A percentile compares a stretch with the other conserved stretches of the same genome.
Evolutionary conservation across 1,140 invertebrate genomes (phyloP).

Genomic region (Cherax quadricarinatus): DNA sequence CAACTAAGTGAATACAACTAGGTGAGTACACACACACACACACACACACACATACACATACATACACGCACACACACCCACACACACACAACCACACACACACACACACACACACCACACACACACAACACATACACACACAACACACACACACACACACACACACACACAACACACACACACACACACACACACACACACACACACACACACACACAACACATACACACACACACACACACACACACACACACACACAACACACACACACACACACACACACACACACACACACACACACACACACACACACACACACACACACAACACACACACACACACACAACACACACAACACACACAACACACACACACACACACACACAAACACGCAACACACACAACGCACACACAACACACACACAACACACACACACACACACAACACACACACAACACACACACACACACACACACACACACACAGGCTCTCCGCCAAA

Average conservation of each 20-base stretch:
- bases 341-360: too few relatives aligned
- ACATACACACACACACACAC: slow-evolving; percentile 9
- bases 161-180: too few relatives aligned
- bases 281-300: background rate
- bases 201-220: too few relatives aligned
- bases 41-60: too few relatives aligned
- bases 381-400: background rate
- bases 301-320: too few relatives aligned
- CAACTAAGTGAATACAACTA: too few relatives aligned
- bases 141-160: slow-evolving; percentile 19
- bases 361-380: background rate
- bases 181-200: slow-evolving; percentile 16
- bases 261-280: too few relatives aligned
- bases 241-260: background rate
- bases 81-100: slow-evolving; percentile 16
- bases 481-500: background rate
- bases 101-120: slow-evolving; percentile 9
- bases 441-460: background rate
- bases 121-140: slow-evolving; percentile 10
- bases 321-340: too few relatives aligned
- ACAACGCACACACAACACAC: too few relatives aligned
- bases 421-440: background rate
- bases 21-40: too few relatives aligned
- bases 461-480: slow-evolving; percentile 10
- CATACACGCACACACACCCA: background rate